Conservation (phyloP, 2,888 invertebrate genomes). For the Mythimna loreyi region DNA sequence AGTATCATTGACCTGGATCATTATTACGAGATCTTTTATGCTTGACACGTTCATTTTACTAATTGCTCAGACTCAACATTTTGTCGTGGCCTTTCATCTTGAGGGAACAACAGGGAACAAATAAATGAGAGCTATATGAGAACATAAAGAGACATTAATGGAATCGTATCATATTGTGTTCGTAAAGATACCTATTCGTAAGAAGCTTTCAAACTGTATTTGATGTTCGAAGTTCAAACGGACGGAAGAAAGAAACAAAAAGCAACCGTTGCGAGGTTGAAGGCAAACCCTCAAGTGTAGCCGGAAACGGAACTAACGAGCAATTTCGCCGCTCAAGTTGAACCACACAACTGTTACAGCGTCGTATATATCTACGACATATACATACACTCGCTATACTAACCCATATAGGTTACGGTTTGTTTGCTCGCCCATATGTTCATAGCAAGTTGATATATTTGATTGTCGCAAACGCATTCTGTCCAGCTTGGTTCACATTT, state of each 20-base stretch:
- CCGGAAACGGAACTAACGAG: constrained; percentile 79
- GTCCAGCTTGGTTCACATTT: constrained; percentile 13
- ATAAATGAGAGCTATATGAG: constrained; percentile 37
- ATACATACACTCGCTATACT: constrained; percentile 6
- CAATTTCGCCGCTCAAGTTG: constrained; percentile 72
- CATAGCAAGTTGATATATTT: constrained; percentile 39
- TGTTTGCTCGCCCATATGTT: constrained; percentile 45
- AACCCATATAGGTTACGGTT: constrained; percentile 33
- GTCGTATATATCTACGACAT: not conserved
- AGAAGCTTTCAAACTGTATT: constrained; percentile 37
- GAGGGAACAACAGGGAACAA: constrained; percentile 2
- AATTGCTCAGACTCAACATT: constrained; percentile 35
- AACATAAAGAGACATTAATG: constrained; percentile 34
- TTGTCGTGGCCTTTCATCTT: constrained; percentile 38
- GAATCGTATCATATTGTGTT: constrained; percentile 10
- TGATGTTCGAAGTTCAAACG: constrained; percentile 44
- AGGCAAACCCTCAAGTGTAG: constrained; percentile 66
- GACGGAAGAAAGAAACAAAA: constrained; percentile 52
- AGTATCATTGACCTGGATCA: constrained; percentile 29
- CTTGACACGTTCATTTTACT: constrained; percentile 28
- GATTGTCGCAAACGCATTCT: constrained; percentile 35
- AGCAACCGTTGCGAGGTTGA: constrained; percentile 35
- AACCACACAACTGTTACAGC: constrained; percentile 65
- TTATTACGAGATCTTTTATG: constrained; percentile 27
- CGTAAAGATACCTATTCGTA: constrained; percentile 20